Conservation (phyloP, 2,797 vertebrate genomes). For the Acanthurus lineatus region DNA sequence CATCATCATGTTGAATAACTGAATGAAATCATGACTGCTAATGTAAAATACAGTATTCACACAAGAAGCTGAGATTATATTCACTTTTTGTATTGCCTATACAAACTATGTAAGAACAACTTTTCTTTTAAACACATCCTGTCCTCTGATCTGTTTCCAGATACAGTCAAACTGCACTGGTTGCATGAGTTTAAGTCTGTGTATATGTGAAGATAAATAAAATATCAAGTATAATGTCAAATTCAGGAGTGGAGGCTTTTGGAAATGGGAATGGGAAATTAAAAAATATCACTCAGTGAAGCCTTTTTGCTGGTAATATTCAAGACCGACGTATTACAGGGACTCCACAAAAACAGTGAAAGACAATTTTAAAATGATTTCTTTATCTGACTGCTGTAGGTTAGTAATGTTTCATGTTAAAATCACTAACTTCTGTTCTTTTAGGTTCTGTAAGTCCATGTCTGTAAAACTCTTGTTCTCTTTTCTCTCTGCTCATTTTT, state of each 20-base stretch:
- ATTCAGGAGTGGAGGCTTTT: not conserved
- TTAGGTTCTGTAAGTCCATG: not conserved
- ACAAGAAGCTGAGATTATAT: not conserved
- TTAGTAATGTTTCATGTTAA: not conserved
- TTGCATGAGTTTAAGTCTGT: not conserved
- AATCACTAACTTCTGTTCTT: not conserved
- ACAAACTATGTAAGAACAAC: not conserved
- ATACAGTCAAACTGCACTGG: not conserved
- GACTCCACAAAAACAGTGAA: not conserved
- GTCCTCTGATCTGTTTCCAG: not conserved
- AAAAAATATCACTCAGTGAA: not conserved
- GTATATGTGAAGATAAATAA: not conserved
- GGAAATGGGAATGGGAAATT: not conserved
- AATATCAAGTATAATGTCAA: not conserved
- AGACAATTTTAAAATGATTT: not conserved
- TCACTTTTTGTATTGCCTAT: not conserved
- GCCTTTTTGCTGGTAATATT: not conserved
- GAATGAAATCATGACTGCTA: not conserved
- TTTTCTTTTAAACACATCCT: not conserved
- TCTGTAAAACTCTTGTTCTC: not conserved
- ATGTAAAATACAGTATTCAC: not conserved
- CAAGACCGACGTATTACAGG: not conserved
- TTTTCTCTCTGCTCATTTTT: not conserved
- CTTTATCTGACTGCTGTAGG: not conserved
- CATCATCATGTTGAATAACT: not conserved